phyloP scores from a whole-genome alignment of 2,888 invertebrate species.

The Sminthurides aquaticus region DNA sequence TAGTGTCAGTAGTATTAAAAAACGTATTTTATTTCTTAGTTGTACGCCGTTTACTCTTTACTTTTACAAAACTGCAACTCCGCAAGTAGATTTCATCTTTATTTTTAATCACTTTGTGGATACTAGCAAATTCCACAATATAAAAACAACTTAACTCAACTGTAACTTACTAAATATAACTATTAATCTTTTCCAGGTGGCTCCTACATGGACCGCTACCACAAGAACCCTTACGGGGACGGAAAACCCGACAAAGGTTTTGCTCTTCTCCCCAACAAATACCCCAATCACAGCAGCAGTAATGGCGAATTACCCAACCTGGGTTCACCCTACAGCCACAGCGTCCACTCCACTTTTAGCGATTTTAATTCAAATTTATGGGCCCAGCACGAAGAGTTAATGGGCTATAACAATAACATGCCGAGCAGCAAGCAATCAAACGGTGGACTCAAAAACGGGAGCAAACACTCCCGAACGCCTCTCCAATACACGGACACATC shows the following conservation, averaged over 20 bases:
- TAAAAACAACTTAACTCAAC: too few species aligned
- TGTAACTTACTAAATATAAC: too few species aligned
- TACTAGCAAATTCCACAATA: background rate
- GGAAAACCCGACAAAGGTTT: conserved; percentile 10
- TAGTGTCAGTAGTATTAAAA: background rate
- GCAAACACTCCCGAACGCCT: background rate
- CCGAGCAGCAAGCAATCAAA: background rate
- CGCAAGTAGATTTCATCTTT: too few species aligned
- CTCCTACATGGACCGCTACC: conserved; percentile 20
- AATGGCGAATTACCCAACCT: conserved; percentile 11
- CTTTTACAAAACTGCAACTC: too few species aligned
- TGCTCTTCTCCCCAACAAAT: conserved; percentile 20
- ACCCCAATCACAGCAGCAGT: conserved; percentile 14
- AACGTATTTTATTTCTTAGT: background rate
- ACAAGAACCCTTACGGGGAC: conserved; percentile 11
- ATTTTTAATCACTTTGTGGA: too few species aligned
- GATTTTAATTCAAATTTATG: conserved; percentile 20
- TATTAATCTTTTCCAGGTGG: conserved; percentile 10
- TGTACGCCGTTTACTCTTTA: too few species aligned
- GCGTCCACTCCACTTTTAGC: conserved; percentile 13
- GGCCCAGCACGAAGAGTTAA: conserved; percentile 21
- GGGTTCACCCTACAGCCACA: conserved; percentile 14
- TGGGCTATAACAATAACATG: conserved; percentile 15
- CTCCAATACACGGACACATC: background rate
- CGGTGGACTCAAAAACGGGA: background rate